Conservation (phyloP, 2,113 vertebrate genomes). For the Cottus gobio region DNA sequence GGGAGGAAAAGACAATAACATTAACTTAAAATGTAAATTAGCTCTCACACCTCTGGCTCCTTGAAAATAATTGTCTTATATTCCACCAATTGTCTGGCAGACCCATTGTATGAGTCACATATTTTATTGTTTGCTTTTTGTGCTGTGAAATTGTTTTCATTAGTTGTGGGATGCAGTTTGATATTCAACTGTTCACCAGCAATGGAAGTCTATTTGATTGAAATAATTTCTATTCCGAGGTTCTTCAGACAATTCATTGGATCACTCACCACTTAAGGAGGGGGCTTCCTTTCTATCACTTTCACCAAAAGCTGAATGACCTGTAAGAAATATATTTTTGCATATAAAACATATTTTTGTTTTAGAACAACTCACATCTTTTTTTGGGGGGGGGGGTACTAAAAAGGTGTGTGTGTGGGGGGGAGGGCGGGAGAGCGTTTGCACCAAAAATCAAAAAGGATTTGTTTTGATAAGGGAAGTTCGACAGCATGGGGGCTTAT, state of each 20-base stretch:
- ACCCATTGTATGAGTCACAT: conserved; percentile 45
- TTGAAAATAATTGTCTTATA: conserved; percentile 52
- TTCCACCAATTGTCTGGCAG: conserved; percentile 41
- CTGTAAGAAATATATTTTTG: not conserved
- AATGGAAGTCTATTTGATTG: not conserved
- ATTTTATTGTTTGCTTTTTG: conserved; percentile 47
- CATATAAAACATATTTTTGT: no score
- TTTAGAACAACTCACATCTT: not conserved
- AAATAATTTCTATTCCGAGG: not conserved
- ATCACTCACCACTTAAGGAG: not conserved
- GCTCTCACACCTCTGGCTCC: conserved; percentile 48
- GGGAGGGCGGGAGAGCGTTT: no score
- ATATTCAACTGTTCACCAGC: conserved; percentile 14
- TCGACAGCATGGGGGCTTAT: not conserved
- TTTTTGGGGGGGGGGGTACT: not conserved
- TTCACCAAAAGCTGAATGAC: not conserved
- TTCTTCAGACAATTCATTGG: not conserved
- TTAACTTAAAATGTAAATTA: conserved; percentile 69
- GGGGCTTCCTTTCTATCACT: not conserved
- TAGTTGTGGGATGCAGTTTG: conserved; percentile 22
- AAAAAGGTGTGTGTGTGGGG: no score
- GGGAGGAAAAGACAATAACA: conserved; percentile 47
- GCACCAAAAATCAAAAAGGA: not conserved
- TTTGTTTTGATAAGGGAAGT: not conserved
- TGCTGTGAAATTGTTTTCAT: conserved; percentile 48